Conservation (phyloP, 2,888 invertebrate species). For the Tipula lateralis region DNA sequence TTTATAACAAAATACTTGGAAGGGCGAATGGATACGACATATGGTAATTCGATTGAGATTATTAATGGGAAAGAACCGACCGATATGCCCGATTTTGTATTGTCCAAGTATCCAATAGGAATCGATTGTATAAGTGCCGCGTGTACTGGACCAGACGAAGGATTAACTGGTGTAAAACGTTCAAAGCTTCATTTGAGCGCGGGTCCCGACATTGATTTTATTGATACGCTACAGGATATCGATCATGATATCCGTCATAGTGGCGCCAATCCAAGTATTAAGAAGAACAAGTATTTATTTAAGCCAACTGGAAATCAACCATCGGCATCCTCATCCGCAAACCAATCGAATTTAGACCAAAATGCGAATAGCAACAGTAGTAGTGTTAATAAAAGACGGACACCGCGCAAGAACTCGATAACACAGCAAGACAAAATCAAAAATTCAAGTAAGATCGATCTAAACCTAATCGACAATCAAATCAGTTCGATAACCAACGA, state of each 20-base stretch:
- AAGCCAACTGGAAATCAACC: neutral
- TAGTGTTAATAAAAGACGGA: neutral
- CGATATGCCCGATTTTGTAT: slow-evolving; percentile 61
- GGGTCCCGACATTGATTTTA: slow-evolving; percentile 68
- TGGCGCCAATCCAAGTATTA: neutral
- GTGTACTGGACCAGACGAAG: slow-evolving; percentile 77
- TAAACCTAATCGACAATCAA: neutral
- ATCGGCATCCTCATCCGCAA: neutral
- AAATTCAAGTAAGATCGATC: neutral
- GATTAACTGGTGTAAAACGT: slow-evolving; percentile 67
- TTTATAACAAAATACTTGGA: slow-evolving; percentile 66
- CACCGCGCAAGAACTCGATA: slow-evolving; percentile 5
- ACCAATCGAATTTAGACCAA: slow-evolving; percentile 37
- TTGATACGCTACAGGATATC: slow-evolving; percentile 54
- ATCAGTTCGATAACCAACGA: neutral
- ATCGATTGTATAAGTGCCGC: slow-evolving; percentile 61
- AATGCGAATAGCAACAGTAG: slow-evolving; percentile 36
- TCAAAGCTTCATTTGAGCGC: slow-evolving; percentile 62
- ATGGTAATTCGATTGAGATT: slow-evolving; percentile 48
- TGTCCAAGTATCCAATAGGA: slow-evolving; percentile 53
- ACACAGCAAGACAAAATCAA: neutral
- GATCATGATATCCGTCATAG: slow-evolving; percentile 30
- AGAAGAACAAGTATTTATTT: slow-evolving; percentile 4
- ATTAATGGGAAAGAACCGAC: slow-evolving; percentile 67
- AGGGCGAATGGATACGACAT: slow-evolving; percentile 52